Conservation (phyloP, 2,797 vertebrate genomes). For the Microchirus variegatus region DNA sequence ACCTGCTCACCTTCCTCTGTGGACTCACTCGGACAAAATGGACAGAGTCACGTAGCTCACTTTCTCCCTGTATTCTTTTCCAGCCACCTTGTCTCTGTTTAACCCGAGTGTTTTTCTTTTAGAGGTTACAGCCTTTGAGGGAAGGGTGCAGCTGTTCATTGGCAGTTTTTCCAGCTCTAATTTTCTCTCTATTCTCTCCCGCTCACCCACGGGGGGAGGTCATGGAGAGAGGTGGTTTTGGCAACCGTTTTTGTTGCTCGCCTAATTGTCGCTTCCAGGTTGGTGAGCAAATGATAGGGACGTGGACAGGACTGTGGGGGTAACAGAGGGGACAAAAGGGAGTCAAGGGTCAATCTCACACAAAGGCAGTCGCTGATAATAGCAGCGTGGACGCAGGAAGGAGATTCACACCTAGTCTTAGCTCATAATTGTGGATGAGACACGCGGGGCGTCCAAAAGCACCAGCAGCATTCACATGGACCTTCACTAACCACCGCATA, state of each 20-base stretch:
- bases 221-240: conserved; percentile 39
- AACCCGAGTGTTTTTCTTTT: conserved; percentile 11
- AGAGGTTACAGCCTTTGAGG: conserved; percentile 43
- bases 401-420: conserved; percentile 31
- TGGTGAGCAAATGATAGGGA: conserved; percentile 43
- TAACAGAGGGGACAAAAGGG: conserved; percentile 2
- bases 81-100: conserved; percentile 18
- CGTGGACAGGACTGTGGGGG: conserved; percentile 2
- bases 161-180: conserved; percentile 34
- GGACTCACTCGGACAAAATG: conserved; percentile 17
- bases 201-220: conserved; percentile 55
- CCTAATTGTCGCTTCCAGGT: conserved; percentile 75
- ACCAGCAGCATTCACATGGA: conserved; percentile 14
- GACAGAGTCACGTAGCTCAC: conserved; percentile 10
- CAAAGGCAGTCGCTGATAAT: conserved; percentile 59
- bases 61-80: conserved; percentile 14
- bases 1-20: conserved; percentile 18
- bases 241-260: conserved; percentile 61
- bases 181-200: conserved; percentile 13
- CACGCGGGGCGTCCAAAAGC: conserved; percentile 1
- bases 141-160: conserved; percentile 30
- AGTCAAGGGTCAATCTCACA: conserved; percentile 28
- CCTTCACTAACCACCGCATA: conserved; percentile 20
- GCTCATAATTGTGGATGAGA: conserved; percentile 8
- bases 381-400: conserved; percentile 29